Base-by-base conservation (phyloP, 2,888 invertebrate species). In the Mesodorylaimus sp. region DNA sequence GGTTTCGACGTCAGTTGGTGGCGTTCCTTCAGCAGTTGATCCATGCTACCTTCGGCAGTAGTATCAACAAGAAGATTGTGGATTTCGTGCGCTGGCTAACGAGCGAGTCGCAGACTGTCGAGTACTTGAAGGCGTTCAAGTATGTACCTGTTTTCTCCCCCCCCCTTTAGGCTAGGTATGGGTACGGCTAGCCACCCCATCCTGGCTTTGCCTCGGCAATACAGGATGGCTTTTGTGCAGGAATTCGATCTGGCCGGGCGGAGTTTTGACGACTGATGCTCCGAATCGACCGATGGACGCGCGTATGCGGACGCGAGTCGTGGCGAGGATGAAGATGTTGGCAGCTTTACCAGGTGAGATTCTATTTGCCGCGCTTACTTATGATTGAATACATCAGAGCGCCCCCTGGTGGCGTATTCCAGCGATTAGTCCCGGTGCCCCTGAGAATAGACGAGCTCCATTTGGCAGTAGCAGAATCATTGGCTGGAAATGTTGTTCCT, bases 31-130 rank as follows among this genome's bases (percentile, higher is more conserved):
- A 82, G 21, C 81, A 83, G 68, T 78, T 85, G 49, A 76, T 84
- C 45, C 76, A 81, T 56, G 79, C 81, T 21, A 80, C 82, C 73
- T 79, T 82, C 61, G 83, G 83, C 23, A 81, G 83, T 62, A 80
- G 80, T 56, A 81, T 84, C 37, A 85, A 84, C 68, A 73, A 66
- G 60, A 78, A 83, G 66, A 88, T 89, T 53, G 74, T 87, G 47
- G 87, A 88, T 60, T 79, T 83, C 60, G 86, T 89, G 1, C 80
- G 83, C 25, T 77, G 79, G 54, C 71, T 86, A 59, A 88, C 88
- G 0, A 83, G 85, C 55, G 84, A 87, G 1, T 79, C 81, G 55
- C 84, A 84, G 63, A 81, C 89, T 42, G 83, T 86, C 1, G 81
- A 81, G 61, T 87, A 87, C 69, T 73, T 89, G 52, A 79, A 79